Percentiles rank a stretch among this genome's conserved stretches.
These are phyloP conservation scores for Corticium candelabrum DNA, from an alignment of 37 sponge, comb jelly and placozoan genomes.

Conservation along the genomic window DNA sequence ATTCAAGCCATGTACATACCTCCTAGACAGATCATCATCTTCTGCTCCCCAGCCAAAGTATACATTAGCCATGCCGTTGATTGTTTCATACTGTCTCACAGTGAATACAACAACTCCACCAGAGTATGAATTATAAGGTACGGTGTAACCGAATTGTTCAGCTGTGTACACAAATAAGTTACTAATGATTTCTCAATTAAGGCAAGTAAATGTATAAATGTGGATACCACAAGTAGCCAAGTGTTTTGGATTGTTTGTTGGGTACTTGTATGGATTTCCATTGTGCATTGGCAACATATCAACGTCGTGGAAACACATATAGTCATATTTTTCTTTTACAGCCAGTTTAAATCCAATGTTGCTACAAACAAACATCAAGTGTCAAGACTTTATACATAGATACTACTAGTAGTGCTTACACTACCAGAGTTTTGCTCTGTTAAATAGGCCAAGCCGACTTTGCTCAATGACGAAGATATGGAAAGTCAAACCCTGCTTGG, in stretches of 20 bases:
- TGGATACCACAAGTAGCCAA: not conserved
- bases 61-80: not conserved
- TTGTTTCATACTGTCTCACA: not conserved
- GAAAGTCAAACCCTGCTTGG: not conserved
- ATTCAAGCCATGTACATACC: no score
- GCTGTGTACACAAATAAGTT: not conserved
- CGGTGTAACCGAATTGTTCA: slow-evolving; percentile 1
- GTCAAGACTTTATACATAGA: no score
- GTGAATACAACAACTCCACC: not conserved
- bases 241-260: not conserved
- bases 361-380: no score
- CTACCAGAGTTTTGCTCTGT: slow-evolving; percentile 8
- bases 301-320: slow-evolving; percentile 7
- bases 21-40: not conserved
- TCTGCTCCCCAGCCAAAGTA: slow-evolving; percentile 10
- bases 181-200: no score
- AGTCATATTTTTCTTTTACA: not conserved
- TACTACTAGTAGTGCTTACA: no score
- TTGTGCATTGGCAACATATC: not conserved
- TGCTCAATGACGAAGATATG: slow-evolving; percentile 3
- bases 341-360: not conserved
- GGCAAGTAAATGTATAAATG: no score
- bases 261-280: not conserved
- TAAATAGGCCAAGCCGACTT: not conserved
- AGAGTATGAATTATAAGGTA: not conserved